Evolutionary conservation across 1,140 invertebrate species (phyloP), one percentile per base, ranked within the genome.

Genomic region (Himalopsyche phryganea): DNA sequence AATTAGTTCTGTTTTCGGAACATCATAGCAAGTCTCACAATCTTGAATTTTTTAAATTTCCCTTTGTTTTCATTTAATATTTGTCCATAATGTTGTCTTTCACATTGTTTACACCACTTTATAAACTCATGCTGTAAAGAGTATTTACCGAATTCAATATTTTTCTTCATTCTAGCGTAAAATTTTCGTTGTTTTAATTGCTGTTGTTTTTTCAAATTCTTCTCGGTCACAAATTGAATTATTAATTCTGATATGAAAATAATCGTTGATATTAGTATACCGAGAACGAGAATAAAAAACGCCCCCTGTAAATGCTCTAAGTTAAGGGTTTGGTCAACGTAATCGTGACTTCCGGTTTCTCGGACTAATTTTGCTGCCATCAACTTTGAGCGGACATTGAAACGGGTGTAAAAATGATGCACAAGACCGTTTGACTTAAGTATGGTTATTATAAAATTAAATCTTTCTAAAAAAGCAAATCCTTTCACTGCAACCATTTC

Each of bases 401-500:
- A 65, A 6, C 33, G 36, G 5, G 40, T 17, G 33, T 50, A 58
- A 9, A 65, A 40, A 18, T 55, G 13, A 7, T 40, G 11, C 9
- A 65, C 28, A 4, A 65, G 1, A 9, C 63, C 63, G 41, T 52
- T 58, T 1, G 63, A 54, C 46, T 61, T 65, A 6, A 58, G 18
- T 1, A 41, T 28, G 6, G 41, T 32, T 3, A 65, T 51, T 13
- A 61, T 15, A 3, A n/a, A 14, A 19, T 65, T 47, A 28, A 65
- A 65, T 19, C 20, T 50, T 3, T 59, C 51, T 15, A 55, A 40
- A 41, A 61, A 58, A 0, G 49, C 63, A 45, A 65, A 65, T 2
- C 63, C 63, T 46, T 61, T 61, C 6, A 59, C 40, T 5, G 48
- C 38, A 5, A 61, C 59, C 33, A 65, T 65, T 56, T 65, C 63